A percentile compares a stretch with the other conserved stretches of the same genome.
Evolutionary conservation across 2,888 invertebrate species (phyloP).

Genomic region (Hetaerina titia): DNA sequence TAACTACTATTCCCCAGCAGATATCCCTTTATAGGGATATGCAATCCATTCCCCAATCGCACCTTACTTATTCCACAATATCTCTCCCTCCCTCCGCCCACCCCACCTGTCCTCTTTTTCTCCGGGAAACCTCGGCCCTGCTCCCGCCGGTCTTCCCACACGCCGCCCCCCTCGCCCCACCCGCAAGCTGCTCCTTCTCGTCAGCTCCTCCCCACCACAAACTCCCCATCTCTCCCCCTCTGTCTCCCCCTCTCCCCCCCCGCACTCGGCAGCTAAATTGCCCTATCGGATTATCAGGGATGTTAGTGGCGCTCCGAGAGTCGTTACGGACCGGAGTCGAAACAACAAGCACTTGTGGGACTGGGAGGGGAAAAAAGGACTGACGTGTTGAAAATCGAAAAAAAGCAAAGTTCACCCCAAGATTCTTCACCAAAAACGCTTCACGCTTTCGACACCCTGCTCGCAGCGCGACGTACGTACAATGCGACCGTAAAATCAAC

Average conservation of each 20-base stretch:
- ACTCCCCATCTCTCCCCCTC: not conserved
- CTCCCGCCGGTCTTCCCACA: too few relatives aligned
- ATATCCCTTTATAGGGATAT: slow-evolving; percentile 26
- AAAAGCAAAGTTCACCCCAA: slow-evolving; percentile 39
- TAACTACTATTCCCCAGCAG: slow-evolving; percentile 32
- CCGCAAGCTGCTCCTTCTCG: not conserved
- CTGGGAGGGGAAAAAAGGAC: not conserved
- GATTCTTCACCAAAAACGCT: slow-evolving; percentile 4
- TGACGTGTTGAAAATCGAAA: slow-evolving; percentile 43
- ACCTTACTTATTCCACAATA: slow-evolving; percentile 27
- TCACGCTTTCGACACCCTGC: not conserved
- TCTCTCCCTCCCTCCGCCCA: not conserved
- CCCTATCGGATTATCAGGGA: slow-evolving; percentile 51
- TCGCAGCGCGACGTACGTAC: not conserved
- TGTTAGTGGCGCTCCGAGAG: slow-evolving; percentile 57
- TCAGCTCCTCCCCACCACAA: not conserved
- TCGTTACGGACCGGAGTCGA: slow-evolving; percentile 53
- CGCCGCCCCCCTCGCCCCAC: not conserved
- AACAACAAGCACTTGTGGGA: slow-evolving; percentile 60
- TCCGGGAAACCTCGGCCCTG: too few relatives aligned
- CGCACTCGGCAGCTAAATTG: slow-evolving; percentile 19
- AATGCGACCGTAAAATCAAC: slow-evolving; percentile 8
- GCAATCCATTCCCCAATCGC: not conserved
- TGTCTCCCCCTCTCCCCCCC: not conserved
- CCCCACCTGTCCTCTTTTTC: not conserved